Evolutionary conservation across 1,140 invertebrate species (phyloP), one percentile per base, ranked within the genome.

Genomic region (Trichonephila clavata): DNA sequence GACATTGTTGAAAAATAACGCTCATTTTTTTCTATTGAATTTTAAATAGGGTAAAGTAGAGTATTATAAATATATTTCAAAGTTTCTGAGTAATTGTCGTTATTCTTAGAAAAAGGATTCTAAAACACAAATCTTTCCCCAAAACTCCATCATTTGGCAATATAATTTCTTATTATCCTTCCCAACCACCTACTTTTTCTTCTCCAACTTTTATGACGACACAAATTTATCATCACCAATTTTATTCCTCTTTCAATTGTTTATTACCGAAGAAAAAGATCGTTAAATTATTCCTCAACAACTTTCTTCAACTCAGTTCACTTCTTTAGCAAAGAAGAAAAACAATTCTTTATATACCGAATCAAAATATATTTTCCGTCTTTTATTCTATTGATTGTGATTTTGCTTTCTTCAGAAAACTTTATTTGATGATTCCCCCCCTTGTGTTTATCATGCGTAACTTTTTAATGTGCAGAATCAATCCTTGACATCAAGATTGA

Each of bases 271-370:
- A 77, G 27, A 27, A 77, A 77, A 27, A 77, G 71, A 27, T 77
- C 71, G 71, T 77, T 77, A 77, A 77, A 77, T 77, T 77, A 77
- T 77, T 77, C 71, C 32, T 32, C 18, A 77, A 77, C 13, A 77
- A 77, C 71, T 77, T 77, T 39, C 71, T 39, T 16, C 71, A 77
- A 27, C 27, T 3, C 27, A 77, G 71, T 2, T 39, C 27, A 77
- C 6, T 77, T 24, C 32, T 77, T 77, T 32, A 27, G 27, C 71
- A 77, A 18, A 63, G 27, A 77, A 24, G 32, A 77, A 16, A 77
- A 27, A 77, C 14, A 32, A 32, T 14, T 24, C 27, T 77, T 39
- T 77, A 32, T 32, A 24, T 27, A n/a, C 71, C 71, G 16, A 77
- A 77, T 14, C 71, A 6, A 77, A 77, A 77, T 77, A 77, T 32